These are phyloP conservation scores for Drosophila limbata DNA, from an alignment of 2,888 invertebrate genomes.

Conservation along the genomic window DNA sequence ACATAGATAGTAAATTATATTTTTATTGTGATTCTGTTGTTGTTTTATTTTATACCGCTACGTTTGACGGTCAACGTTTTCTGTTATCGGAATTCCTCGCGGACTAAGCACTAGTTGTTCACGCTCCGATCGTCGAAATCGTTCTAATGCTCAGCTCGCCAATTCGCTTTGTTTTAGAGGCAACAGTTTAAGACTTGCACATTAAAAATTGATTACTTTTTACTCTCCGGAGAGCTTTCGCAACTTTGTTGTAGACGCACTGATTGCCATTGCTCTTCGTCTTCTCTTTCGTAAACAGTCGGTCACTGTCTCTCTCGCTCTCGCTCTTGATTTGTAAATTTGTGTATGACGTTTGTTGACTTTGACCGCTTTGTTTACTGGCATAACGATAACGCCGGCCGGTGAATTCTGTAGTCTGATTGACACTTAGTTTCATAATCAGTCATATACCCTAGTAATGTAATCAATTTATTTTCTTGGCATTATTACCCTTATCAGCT, in stretches of 20 bases:
- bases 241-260: background rate
- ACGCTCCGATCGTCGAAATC: conserved; percentile 38
- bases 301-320: background rate
- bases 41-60: conserved; percentile 6
- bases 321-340: background rate
- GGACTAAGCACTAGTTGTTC: conserved; percentile 10
- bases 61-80: conserved; percentile 15
- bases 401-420: conserved; percentile 21
- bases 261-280: background rate
- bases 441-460: conserved; percentile 24
- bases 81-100: conserved; percentile 19
- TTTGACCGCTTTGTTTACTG: conserved; percentile 15
- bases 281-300: background rate
- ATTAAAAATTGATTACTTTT: conserved; percentile 15
- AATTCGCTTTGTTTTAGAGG: conserved; percentile 41
- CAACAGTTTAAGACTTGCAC: conserved; percentile 6
- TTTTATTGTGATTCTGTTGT: conserved; percentile 22
- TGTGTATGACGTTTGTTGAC: conserved; percentile 20
- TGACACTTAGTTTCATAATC: conserved; percentile 33
- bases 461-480: conserved; percentile 7
- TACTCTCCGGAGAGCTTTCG: conserved; percentile 20
- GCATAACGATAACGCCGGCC: conserved; percentile 19
- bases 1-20: conserved; percentile 28
- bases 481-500: conserved; percentile 9
- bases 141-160: conserved; percentile 40